Evolutionary conservation across 2,113 vertebrate genomes (phyloP), one percentile per base, ranked within the genome.

Genomic region (Pelusios castaneus): DNA sequence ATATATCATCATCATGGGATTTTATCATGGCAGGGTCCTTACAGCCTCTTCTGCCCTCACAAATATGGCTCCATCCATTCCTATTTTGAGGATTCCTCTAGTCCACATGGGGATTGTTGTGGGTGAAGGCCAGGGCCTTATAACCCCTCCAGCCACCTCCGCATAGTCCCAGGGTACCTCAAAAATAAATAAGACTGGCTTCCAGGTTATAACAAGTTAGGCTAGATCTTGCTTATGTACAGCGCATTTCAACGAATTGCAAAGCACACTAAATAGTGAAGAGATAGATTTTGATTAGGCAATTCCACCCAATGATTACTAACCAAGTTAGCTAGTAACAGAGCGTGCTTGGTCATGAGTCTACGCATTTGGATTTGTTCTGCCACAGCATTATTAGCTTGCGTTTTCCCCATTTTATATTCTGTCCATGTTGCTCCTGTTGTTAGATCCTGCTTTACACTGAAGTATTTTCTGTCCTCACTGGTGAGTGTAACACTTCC

Each of bases 101-200:
- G 77, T 47, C 17, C 29, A 80, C 43, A 21, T 55, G 21, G 56
- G 6, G 11, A n/a, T 77, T 51, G 31, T 21, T 60, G 5, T 81
- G 12, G 45, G 54, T 43, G 31, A 14, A 2, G 55, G 13, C 10
- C 10, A 31, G 45, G 52, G n/a, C 47, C 31, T 52, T 70, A 21
- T 83, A 34, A 27, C 3, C 13, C 43, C 41, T 81, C 80, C 47
- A 25, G 10, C 29, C 34, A 19, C 17, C 27, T 82, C 13, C 54
- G 73, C 89, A 60, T 60, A 80, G 14, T 54, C 76, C 38, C 38
- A 51, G 14, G 27, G 54, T 76, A 92, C 80, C 92, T 76, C 10
- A 58, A 73, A 84, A 76, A 10, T 45, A 70, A 70, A 8, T 43
- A n/a, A 43, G 3, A 5, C 0, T 19, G 0, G 12, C 27, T 94